Evolutionary conservation across 2,888 invertebrate species (phyloP).

Genomic region (Catocala sponsa): DNA sequence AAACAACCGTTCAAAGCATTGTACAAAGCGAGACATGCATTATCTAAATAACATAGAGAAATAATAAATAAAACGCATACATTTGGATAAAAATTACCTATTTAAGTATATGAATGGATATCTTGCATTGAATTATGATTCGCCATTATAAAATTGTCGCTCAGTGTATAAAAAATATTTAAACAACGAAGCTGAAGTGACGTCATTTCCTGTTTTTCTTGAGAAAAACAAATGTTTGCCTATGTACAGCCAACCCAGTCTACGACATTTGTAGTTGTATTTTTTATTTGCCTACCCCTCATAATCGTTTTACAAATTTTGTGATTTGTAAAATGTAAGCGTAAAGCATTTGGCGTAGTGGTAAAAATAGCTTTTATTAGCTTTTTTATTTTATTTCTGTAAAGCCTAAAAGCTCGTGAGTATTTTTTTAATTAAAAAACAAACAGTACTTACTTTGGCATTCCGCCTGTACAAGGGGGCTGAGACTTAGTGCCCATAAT

Average conservation of each 20-base stretch:
- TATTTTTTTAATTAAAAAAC: slow-evolving; percentile 46
- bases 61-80: no score
- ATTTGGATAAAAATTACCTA: not conserved
- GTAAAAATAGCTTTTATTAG: slow-evolving; percentile 48
- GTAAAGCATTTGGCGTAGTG: slow-evolving; percentile 40
- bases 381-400: slow-evolving; percentile 52
- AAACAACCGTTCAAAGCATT: no score
- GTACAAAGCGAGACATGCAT: no score
- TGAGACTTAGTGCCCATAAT: slow-evolving; percentile 85
- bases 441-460: slow-evolving; percentile 85
- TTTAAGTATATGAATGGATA: not conserved
- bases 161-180: slow-evolving; percentile 5
- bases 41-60: no score
- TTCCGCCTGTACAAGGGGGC: slow-evolving; percentile 86
- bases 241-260: slow-evolving; percentile 62
- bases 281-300: slow-evolving; percentile 23
- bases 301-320: slow-evolving; percentile 12
- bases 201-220: slow-evolving; percentile 11
- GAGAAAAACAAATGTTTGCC: slow-evolving; percentile 12
- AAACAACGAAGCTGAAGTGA: slow-evolving; percentile 31
- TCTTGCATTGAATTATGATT: not conserved
- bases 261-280: slow-evolving; percentile 57
- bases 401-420: slow-evolving; percentile 65
- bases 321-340: slow-evolving; percentile 51
- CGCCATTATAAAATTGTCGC: not conserved